Evolutionary conservation across 2,888 invertebrate species (phyloP).

Genomic region (Julus scandinavius): DNA sequence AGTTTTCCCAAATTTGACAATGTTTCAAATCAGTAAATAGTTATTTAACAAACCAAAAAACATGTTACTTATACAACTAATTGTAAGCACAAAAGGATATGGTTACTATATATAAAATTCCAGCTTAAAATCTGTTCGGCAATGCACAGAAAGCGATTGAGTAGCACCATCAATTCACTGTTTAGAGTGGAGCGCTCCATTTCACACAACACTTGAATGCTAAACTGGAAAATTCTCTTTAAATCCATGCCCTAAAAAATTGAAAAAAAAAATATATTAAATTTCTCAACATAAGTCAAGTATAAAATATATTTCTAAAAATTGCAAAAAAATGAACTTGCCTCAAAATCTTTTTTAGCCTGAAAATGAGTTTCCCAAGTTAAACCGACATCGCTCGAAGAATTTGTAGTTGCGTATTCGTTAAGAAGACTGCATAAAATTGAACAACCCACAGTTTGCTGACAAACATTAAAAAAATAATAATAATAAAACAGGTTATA

Average conservation of each 20-base stretch:
- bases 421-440: constrained; percentile 85
- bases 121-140: constrained; percentile 83
- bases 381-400: constrained; percentile 86
- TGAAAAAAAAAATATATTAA: constrained; percentile 49
- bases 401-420: constrained; percentile 86
- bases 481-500: neutral
- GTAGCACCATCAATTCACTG: constrained; percentile 70
- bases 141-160: constrained; percentile 79
- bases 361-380: constrained; percentile 88
- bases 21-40: neutral
- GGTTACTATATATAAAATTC: constrained; percentile 77
- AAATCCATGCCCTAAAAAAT: constrained; percentile 73
- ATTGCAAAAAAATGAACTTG: constrained; percentile 60
- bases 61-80: neutral
- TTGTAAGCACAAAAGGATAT: constrained; percentile 68
- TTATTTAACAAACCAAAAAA: neutral
- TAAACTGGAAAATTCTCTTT: constrained; percentile 81
- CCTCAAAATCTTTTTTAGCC: constrained; percentile 86
- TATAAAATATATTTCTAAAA: neutral
- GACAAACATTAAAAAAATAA: constrained; percentile 61
- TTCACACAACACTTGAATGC: constrained; percentile 73
- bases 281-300: neutral
- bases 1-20: no score
- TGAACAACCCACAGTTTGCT: constrained; percentile 86
- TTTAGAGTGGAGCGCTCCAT: constrained; percentile 68